A percentile compares a stretch with the other conserved stretches of the same genome.
These are phyloP conservation scores for Eulemur albifrons DNA, from an alignment of 2,797 vertebrate genomes.

Conservation along the genomic window DNA sequence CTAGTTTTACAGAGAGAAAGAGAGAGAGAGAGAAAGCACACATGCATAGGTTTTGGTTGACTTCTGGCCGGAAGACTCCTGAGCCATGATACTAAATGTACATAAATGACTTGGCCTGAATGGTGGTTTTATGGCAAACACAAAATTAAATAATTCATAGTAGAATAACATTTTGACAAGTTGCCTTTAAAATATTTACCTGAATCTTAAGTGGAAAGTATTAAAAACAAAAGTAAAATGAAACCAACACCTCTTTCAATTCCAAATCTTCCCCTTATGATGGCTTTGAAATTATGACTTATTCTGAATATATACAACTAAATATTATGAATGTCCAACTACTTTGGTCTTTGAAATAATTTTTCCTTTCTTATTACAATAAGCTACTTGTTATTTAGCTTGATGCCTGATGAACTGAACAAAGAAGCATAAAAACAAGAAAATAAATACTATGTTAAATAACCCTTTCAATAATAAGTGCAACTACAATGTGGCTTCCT, in stretches of 20 bases:
- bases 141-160: neutral
- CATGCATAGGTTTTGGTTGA: neutral
- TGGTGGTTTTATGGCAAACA: neutral
- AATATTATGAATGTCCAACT: neutral
- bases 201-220: neutral
- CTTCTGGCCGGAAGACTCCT: neutral
- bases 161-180: neutral
- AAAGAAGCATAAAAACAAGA: slow-evolving; percentile 45
- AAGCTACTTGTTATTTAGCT: slow-evolving; percentile 43
- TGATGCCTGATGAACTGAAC: neutral
- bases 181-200: slow-evolving; percentile 16
- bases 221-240: slow-evolving; percentile 18
- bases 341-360: neutral
- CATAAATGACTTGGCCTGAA: neutral
- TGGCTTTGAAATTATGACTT: neutral
- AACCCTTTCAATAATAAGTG: slow-evolving; percentile 51
- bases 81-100: neutral
- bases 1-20: neutral
- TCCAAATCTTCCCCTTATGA: neutral
- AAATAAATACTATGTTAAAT: neutral
- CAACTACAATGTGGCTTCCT: neutral
- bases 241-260: neutral
- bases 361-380: slow-evolving; percentile 36
- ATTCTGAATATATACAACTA: neutral
- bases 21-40: neutral